phyloP scores from a whole-genome alignment of 2,113 vertebrate genomes.

The Empidonax traillii region DNA sequence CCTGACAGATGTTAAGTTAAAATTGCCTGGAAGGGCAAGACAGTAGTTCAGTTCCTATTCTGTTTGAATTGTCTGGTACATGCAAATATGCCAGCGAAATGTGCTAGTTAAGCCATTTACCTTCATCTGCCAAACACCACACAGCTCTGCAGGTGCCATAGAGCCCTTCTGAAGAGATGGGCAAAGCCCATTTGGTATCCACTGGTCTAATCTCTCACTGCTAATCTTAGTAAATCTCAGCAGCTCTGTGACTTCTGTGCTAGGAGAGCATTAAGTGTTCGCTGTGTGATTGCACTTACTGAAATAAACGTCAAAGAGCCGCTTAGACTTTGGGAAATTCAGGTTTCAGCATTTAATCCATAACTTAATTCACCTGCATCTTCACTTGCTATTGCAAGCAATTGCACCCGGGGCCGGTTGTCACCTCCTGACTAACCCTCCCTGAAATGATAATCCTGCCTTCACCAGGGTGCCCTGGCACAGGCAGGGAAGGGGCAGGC shows the following conservation, averaged over 20 bases:
- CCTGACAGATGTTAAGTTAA: neutral
- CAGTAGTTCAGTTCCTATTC: neutral
- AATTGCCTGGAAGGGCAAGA: neutral
- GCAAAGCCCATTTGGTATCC: conserved; percentile 23
- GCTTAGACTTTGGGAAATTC: neutral
- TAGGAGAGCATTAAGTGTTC: conserved; percentile 3
- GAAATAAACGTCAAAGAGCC: conserved; percentile 23
- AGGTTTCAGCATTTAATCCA: conserved; percentile 10
- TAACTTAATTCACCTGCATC: neutral
- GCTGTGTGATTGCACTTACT: neutral
- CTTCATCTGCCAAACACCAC: neutral
- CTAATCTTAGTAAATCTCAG: conserved; percentile 69
- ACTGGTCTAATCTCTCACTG: conserved; percentile 42
- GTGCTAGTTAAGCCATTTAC: neutral
- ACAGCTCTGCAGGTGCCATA: neutral
- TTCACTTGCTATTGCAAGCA: neutral
- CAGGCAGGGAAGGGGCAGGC: neutral
- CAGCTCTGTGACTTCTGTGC: neutral
- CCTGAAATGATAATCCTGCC: conserved; percentile 51
- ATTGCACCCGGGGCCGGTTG: neutral
- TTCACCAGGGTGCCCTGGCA: neutral
- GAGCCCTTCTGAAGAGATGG: neutral
- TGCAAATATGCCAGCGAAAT: neutral
- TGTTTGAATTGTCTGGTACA: neutral
- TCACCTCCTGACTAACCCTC: neutral